Conservation (phyloP, 2,113 vertebrate species). For the Paraplagusia blochii region DNA sequence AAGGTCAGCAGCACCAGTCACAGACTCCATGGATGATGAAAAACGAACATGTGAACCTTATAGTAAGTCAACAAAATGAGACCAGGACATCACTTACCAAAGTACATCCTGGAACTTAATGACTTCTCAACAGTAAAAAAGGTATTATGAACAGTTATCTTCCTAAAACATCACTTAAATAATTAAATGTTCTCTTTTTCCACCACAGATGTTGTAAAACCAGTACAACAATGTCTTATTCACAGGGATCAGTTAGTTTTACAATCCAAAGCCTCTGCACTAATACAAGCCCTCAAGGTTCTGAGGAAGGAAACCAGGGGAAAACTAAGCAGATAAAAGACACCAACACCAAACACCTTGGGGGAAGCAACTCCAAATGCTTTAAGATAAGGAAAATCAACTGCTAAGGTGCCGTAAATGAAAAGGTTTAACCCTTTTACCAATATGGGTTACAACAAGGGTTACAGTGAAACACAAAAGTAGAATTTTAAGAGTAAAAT, state of each 20-base stretch:
- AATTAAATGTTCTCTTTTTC: too few relatives aligned
- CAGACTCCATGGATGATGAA: neutral
- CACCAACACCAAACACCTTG: too few relatives aligned
- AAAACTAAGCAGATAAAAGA: too few relatives aligned
- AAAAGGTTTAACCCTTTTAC: too few relatives aligned
- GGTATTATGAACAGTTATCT: neutral
- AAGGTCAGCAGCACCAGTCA: too few relatives aligned
- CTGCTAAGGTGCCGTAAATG: too few relatives aligned
- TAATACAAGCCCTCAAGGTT: neutral
- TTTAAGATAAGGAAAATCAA: too few relatives aligned
- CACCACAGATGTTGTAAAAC: neutral
- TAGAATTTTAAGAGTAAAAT: too few relatives aligned
- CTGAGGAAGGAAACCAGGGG: too few relatives aligned
- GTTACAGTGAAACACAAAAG: too few relatives aligned
- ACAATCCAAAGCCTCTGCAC: slow-evolving; percentile 12
- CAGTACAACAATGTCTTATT: neutral
- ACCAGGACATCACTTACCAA: neutral
- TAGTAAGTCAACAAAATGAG: neutral
- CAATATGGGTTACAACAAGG: too few relatives aligned
- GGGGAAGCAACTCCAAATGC: too few relatives aligned
- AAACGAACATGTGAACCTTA: neutral
- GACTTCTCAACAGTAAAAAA: neutral
- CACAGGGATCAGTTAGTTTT: neutral
- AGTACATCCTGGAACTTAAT: neutral
- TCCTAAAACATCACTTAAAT: neutral